A percentile compares a stretch with the other conserved stretches of the same genome.
These are phyloP conservation scores for Littorina saxatilis DNA, from an alignment of 1,140 invertebrate genomes.

Conservation along the genomic window DNA sequence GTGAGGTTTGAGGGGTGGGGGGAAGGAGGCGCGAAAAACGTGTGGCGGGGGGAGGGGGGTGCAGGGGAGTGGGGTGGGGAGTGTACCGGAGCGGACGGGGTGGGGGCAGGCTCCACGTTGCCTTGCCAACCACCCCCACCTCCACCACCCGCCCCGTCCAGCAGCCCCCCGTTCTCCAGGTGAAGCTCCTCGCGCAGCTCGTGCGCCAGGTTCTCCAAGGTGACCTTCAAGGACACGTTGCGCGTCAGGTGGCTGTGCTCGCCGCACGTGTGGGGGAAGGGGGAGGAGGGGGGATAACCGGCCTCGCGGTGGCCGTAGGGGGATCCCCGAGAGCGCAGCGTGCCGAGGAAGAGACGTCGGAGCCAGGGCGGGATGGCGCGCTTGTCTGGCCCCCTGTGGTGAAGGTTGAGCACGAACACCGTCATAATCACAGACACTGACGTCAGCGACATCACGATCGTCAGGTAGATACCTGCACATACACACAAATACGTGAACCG, in stretches of 20 bases:
- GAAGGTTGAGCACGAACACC: slow-evolving; percentile 73
- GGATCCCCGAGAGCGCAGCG: slow-evolving; percentile 26
- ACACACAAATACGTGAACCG: too few species aligned
- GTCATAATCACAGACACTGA: slow-evolving; percentile 75
- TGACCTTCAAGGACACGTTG: slow-evolving; percentile 66
- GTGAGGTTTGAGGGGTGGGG: background rate
- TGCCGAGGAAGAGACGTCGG: slow-evolving; percentile 60
- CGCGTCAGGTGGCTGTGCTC: slow-evolving; percentile 51
- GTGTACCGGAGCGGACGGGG: background rate
- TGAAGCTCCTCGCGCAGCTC: slow-evolving; percentile 66
- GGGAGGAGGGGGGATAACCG: background rate
- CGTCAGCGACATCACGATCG: slow-evolving; percentile 75
- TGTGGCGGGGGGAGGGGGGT: background rate
- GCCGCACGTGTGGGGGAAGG: too few species aligned
- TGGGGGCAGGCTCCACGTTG: background rate
- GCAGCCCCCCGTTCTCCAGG: slow-evolving; percentile 51
- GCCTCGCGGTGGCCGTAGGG: slow-evolving; percentile 31
- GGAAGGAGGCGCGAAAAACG: background rate
- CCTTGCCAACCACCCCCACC: too few species aligned
- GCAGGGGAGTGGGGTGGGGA: slow-evolving; percentile 14
- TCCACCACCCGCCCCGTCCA: too few species aligned
- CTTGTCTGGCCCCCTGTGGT: slow-evolving; percentile 70
- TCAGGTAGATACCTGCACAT: slow-evolving; percentile 73
- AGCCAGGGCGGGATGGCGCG: slow-evolving; percentile 67
- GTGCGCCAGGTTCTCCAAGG: slow-evolving; percentile 69